Base-by-base conservation (phyloP, 2,888 invertebrate species). In the Xylocampa areola region DNA sequence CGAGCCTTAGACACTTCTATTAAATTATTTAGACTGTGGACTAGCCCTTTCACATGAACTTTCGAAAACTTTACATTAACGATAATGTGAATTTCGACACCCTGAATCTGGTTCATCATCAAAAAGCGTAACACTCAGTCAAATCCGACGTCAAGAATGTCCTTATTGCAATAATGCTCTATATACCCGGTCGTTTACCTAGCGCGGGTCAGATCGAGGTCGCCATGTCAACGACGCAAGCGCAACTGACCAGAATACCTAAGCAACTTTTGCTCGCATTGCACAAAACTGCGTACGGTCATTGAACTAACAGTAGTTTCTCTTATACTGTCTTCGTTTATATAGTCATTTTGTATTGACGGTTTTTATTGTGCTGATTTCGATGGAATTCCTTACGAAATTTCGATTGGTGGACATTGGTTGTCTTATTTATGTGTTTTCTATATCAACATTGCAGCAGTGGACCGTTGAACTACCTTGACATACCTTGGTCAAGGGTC, bases 271-370 rank as follows among this genome's bases (percentile, higher is more conserved):
- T 83, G 80, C 83, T 82, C 78, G 85, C 74, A 75, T 81, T 84
- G 87, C 87, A 86, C 85, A 84, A 84, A 86, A 85, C 80, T 81
- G 78, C 76, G 77, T 81, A 71, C 76, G 85, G 85, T 82, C 84
- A 68, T 58, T 76, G 82, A 85, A 80, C 87, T 79, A 62, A 11
- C 32, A 45, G 47, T 65, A 73, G 76, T 79, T 80, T 76, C 75
- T 69, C 77, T 64, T 68, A 33, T 35, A 27, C 40, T 32, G 49
- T 69, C 55, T 71, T 58, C 65, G 32, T 59, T 69, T 37, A 29
- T 69, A 37, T 53, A 45, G 53, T 35, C 25, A 47, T 59, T 64
- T 53, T 16, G 11, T 35, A 39, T 63, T 32, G 69, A 27, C n/a
- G 13, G n/a, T 37, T 36, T 51, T 40, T 52, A 33, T 65, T 54